Base-by-base conservation (phyloP, 92 coral and sea anemone genomes). In the Zoanthus sansibaricus region DNA sequence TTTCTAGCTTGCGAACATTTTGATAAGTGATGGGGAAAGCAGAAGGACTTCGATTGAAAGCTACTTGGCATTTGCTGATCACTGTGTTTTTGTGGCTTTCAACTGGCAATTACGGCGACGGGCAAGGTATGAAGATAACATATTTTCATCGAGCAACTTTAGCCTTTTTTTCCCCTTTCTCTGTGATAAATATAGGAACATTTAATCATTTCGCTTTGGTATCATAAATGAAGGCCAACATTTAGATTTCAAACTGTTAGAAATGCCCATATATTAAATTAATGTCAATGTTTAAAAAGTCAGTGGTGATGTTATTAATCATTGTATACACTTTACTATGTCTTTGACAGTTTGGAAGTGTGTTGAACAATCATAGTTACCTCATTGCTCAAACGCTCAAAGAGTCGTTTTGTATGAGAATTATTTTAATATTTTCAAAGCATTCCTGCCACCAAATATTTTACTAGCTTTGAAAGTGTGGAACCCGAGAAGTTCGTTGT, bases 1-100 rank as follows among this genome's bases (percentile, higher is more conserved):
- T 7, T 3, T 49, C 7, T 49, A 49, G 55, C 12, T 62, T 62
- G 16, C 8, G 69, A 31, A 16, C 12, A 16, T 62, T 7, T 62
- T 62, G 25, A 17, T 62, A 16, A 6, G 8, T 62, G 8, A 62
- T 62, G 18, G 20, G 18, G 25, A 62, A 3, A 62, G 20, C 21
- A 62, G 16, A 11, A 16, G 69, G 69, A 62, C n/a, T 1, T 16
- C 69, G 69, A 17, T 62, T 13, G 69, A 62, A 13, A 20, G 16
- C 31, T 16, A 0, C 69, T 62, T 62, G 69, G 55, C 7, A 49
- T 49, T 62, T 62, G 69, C 20, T 62, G 3, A 13, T 49, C 76
- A 74, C 7, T 74, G 31, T 13, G 78, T 74, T 74, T 0, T 13
- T 74, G 78, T 74, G 59, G 78, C 78, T 74, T 74, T 45, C 21